These are phyloP conservation scores for Drosophila meridionalis DNA, from an alignment of 2,888 invertebrate genomes.

Conservation along the genomic window DNA sequence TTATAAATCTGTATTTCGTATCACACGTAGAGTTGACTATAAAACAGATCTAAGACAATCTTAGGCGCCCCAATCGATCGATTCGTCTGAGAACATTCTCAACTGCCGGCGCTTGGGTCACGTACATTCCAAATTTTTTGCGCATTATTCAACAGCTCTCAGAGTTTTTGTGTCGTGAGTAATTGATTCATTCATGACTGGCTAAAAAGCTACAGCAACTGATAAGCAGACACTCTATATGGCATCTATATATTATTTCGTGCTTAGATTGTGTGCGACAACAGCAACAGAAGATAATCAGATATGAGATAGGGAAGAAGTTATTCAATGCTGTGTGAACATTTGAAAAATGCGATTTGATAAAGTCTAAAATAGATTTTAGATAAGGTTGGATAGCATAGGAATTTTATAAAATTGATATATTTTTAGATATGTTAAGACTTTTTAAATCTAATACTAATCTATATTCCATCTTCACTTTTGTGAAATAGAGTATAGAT, in stretches of 20 bases:
- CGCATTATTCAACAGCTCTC: conserved; percentile 38
- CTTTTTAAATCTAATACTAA: too few relatives aligned
- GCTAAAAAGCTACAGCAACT: conserved; percentile 19
- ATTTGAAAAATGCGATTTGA: conserved; percentile 9
- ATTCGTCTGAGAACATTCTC: conserved; percentile 37
- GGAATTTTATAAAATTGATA: neutral
- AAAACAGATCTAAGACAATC: conserved; percentile 51
- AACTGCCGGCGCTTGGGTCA: conserved; percentile 35
- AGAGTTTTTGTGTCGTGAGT: conserved; percentile 40
- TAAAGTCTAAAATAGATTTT: neutral
- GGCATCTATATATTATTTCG: neutral
- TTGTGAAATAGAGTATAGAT: too few relatives aligned
- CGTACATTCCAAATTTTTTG: conserved; percentile 56
- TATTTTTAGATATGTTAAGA: neutral
- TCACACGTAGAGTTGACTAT: conserved; percentile 33
- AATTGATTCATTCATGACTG: conserved; percentile 64
- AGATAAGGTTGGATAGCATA: neutral
- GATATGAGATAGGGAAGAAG: conserved; percentile 1
- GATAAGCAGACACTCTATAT: conserved; percentile 44
- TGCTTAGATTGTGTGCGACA: conserved; percentile 11
- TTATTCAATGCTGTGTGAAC: neutral
- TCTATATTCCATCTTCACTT: too few relatives aligned
- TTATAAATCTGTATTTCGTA: conserved; percentile 1
- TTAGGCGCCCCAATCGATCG: conserved; percentile 52
- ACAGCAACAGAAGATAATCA: neutral